A percentile compares a stretch with the other conserved stretches of the same genome.
These are phyloP conservation scores for Ophion ellenae DNA, from an alignment of 2,888 invertebrate genomes.

Conservation along the genomic window DNA sequence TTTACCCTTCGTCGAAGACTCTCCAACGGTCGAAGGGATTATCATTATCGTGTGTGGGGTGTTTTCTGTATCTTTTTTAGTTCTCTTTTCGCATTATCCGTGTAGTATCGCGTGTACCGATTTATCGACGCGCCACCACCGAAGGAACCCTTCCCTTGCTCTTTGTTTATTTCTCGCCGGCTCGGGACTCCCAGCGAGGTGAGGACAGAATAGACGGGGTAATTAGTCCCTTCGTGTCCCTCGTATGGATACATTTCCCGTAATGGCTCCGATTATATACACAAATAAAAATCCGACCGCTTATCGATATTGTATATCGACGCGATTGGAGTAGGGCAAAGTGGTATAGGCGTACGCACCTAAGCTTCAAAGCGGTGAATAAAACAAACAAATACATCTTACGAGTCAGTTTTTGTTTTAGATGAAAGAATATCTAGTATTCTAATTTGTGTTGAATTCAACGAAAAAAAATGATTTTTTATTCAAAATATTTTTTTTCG, in stretches of 20 bases:
- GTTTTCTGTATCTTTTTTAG: constrained; percentile 15
- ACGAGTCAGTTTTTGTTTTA: no score
- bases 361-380: no score
- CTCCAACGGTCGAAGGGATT: constrained; percentile 30
- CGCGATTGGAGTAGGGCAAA: constrained; percentile 2
- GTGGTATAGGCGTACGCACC: no score
- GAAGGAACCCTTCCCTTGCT: constrained; percentile 1
- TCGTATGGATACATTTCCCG: constrained; percentile 21
- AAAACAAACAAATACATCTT: no score
- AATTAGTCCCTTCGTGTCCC: constrained; percentile 47
- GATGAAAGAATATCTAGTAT: no score
- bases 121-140: constrained; percentile 40
- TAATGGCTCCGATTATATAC: not conserved
- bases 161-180: not conserved
- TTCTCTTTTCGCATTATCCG: constrained; percentile 34
- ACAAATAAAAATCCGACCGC: constrained; percentile 3
- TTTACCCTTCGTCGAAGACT: constrained; percentile 28
- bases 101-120: constrained; percentile 58
- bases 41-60: not conserved
- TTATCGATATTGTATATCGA: constrained; percentile 32
- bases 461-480: no score
- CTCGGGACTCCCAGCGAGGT: constrained; percentile 46
- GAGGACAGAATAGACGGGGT: constrained; percentile 60
- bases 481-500: no score
- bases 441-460: no score